These are phyloP conservation scores for Euleptes europaea DNA, from an alignment of 2,113 vertebrate genomes.

Conservation along the genomic window DNA sequence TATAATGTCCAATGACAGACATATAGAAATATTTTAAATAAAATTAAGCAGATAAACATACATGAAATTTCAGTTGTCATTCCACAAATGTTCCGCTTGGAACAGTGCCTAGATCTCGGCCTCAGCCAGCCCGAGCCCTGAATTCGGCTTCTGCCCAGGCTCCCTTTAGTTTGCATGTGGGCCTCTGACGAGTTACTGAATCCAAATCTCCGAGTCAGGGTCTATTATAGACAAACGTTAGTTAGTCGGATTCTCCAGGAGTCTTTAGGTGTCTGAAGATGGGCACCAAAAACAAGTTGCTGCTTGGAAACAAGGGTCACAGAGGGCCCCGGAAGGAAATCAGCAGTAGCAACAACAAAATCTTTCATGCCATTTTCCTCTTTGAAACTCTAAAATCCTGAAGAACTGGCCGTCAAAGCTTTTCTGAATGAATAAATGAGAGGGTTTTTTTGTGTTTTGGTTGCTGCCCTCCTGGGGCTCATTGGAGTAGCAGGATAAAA, in stretches of 20 bases:
- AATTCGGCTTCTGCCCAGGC: background rate
- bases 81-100: too few species aligned
- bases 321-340: conserved; percentile 32
- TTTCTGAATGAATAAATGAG: conserved; percentile 75
- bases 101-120: background rate
- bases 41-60: too few species aligned
- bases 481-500: conserved; percentile 85
- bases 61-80: too few species aligned
- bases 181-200: background rate
- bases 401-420: conserved; percentile 69
- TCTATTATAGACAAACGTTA: rapidly evolving
- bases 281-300: conserved; percentile 5
- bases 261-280: background rate
- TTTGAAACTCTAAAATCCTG: conserved; percentile 67
- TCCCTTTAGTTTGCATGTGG: rapidly evolving
- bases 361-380: conserved; percentile 40
- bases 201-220: background rate
- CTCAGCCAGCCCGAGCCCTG: background rate
- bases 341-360: conserved; percentile 28
- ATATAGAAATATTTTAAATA: too few species aligned
- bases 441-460: conserved; percentile 70
- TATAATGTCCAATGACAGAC: too few species aligned
- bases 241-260: background rate
- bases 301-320: conserved; percentile 47
- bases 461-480: conserved; percentile 76